Percentiles rank a stretch among this genome's conserved stretches.
phyloP scores from a whole-genome alignment of 2,888 invertebrate species.

The Brenthis hecate region DNA sequence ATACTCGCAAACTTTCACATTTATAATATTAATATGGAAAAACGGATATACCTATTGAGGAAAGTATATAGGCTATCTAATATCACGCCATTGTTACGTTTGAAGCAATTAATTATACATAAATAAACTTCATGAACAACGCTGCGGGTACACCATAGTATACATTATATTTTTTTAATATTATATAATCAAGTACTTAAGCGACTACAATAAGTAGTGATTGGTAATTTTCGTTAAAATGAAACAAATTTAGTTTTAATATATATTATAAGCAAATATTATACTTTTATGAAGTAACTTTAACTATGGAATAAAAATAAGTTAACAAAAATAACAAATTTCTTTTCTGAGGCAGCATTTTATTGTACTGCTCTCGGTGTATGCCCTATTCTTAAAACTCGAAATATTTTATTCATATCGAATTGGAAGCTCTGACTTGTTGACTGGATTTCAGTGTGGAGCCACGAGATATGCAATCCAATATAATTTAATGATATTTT shows the following conservation, averaged over 20 bases:
- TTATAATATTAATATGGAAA: too few species aligned
- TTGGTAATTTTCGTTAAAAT: neutral
- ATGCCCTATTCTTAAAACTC: conserved; percentile 28
- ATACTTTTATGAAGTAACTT: neutral
- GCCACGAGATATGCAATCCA: neutral
- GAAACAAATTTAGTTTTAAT: neutral
- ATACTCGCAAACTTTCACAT: too few species aligned
- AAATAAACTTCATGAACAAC: too few species aligned
- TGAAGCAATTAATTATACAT: too few species aligned
- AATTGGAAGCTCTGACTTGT: conserved; percentile 29
- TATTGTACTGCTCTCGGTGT: conserved; percentile 17
- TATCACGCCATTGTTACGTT: too few species aligned
- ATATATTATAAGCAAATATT: neutral
- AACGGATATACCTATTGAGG: too few species aligned
- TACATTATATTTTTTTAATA: too few species aligned
- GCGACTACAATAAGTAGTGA: too few species aligned
- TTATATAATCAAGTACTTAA: too few species aligned
- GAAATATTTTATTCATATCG: conserved; percentile 33
- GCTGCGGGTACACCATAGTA: too few species aligned
- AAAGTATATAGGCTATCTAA: too few species aligned
- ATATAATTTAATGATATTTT: too few species aligned
- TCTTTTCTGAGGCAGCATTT: conserved; percentile 14
- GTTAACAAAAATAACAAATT: conserved; percentile 12
- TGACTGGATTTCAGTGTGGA: conserved; percentile 26
- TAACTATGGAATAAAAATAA: neutral